Conservation (phyloP, 2,113 vertebrate species). For the Emberiza fucata region DNA sequence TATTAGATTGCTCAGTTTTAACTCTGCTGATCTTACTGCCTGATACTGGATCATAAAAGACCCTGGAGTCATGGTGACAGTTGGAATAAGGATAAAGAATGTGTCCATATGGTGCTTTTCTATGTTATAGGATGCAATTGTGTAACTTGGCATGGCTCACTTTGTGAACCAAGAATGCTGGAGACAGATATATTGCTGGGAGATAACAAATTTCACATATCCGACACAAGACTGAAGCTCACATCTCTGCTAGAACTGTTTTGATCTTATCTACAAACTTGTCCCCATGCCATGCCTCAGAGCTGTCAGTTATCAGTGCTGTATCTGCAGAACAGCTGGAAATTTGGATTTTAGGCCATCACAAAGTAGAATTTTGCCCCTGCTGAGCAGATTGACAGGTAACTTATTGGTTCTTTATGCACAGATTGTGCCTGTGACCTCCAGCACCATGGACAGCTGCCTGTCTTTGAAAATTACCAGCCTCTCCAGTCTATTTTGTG, state of each 20-base stretch:
- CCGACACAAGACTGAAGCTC: not conserved
- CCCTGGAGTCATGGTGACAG: not conserved
- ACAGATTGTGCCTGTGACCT: slow-evolving; percentile 18
- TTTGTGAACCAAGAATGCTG: not conserved
- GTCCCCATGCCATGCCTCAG: not conserved
- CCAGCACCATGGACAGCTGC: not conserved
- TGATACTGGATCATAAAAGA: not conserved
- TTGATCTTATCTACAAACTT: slow-evolving; percentile 19
- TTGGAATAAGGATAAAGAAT: slow-evolving; percentile 21
- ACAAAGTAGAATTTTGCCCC: not conserved
- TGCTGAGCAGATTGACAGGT: slow-evolving; percentile 41
- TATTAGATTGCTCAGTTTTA: not conserved
- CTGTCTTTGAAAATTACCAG: slow-evolving; percentile 35
- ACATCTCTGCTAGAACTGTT: not conserved
- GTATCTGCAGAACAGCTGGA: slow-evolving; percentile 9
- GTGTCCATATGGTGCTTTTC: slow-evolving; percentile 20
- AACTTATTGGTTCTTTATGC: slow-evolving; percentile 28
- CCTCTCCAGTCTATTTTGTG: not conserved
- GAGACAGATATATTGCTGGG: not conserved
- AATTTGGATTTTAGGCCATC: not conserved
- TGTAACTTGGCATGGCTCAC: slow-evolving; percentile 7
- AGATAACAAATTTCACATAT: slow-evolving; percentile 22
- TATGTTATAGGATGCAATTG: not conserved
- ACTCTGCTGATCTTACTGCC: not conserved
- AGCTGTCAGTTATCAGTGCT: not conserved